Evolutionary conservation across 2,113 vertebrate species (phyloP).

Genomic region (Thamnophis sirtalis): DNA sequence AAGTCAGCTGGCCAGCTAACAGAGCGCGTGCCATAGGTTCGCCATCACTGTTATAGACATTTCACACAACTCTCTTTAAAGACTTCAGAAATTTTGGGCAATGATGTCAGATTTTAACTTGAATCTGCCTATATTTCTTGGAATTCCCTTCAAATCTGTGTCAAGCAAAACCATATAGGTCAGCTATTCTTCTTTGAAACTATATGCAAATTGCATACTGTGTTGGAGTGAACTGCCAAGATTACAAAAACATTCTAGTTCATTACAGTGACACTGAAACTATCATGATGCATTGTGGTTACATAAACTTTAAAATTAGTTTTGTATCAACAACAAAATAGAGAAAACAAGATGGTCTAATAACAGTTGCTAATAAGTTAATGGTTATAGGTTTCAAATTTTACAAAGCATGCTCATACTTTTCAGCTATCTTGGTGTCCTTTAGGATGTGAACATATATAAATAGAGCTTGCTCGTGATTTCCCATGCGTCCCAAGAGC

Average conservation of each 20-base stretch:
- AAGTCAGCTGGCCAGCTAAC: too few species aligned
- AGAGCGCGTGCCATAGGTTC: too few species aligned
- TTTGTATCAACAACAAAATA: not conserved
- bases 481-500: conserved; percentile 94
- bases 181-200: not conserved
- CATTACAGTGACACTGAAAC: not conserved
- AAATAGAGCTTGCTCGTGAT: conserved; percentile 95
- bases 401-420: conserved; percentile 69
- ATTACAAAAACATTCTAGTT: not conserved
- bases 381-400: not conserved
- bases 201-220: not conserved
- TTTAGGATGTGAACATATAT: conserved; percentile 95
- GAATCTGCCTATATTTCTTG: not conserved
- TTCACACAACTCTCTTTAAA: not conserved
- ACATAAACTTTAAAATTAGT: not conserved
- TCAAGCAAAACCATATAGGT: not conserved
- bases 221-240: not conserved
- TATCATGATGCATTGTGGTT: not conserved
- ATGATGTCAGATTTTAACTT: not conserved
- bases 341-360: not conserved
- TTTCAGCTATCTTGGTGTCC: conserved; percentile 89
- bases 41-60: not conserved
- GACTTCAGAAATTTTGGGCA: not conserved
- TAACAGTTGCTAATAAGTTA: not conserved
- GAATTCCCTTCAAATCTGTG: not conserved